phyloP scores from a whole-genome alignment of 2,113 vertebrate species.

The Scolopax mira region DNA sequence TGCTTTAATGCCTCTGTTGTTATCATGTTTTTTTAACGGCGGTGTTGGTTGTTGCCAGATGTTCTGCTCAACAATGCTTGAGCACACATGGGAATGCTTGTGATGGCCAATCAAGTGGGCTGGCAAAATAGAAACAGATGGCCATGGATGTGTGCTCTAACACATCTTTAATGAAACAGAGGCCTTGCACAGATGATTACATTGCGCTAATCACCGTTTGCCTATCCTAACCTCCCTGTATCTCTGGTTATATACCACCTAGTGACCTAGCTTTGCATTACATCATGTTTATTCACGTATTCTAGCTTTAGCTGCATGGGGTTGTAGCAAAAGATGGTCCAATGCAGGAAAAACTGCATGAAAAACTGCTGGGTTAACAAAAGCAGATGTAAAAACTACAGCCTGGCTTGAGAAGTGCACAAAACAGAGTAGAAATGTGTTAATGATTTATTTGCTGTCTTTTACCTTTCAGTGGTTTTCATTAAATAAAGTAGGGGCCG shows the following conservation, averaged over 20 bases:
- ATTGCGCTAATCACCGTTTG: not conserved
- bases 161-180: constrained; percentile 57
- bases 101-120: constrained; percentile 69
- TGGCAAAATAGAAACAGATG: constrained; percentile 77
- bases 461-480: not conserved
- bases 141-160: constrained; percentile 66
- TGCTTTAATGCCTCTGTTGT: constrained; percentile 74
- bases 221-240: not conserved
- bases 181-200: not conserved
- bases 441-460: not conserved
- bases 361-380: not conserved
- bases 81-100: constrained; percentile 78
- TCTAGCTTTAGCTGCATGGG: not conserved
- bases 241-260: not conserved
- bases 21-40: constrained; percentile 71
- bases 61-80: constrained; percentile 65
- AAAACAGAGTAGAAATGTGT: not conserved
- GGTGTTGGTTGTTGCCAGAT: constrained; percentile 72
- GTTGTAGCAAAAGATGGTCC: not conserved
- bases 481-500: not conserved
- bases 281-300: not conserved
- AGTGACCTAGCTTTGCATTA: constrained; percentile 19
- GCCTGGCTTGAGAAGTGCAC: not conserved
- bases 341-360: not conserved
- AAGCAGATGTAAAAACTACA: not conserved